phyloP scores from a whole-genome alignment of 2,888 invertebrate genomes.

The Copidosoma aretas region DNA sequence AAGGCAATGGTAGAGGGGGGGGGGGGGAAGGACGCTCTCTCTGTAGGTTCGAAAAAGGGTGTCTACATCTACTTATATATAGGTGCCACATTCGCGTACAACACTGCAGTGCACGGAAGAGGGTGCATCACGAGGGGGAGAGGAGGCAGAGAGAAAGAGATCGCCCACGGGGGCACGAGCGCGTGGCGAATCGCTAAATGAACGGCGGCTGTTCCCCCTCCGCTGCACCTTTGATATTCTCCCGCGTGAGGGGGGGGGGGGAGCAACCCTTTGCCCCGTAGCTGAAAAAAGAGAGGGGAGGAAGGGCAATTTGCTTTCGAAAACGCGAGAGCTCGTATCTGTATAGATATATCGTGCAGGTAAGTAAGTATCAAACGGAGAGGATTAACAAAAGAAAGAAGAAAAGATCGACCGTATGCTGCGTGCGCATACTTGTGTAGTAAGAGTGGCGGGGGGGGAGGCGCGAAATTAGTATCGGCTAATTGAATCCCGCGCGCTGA shows the following conservation, averaged over 20 bases:
- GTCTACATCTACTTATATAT: too few relatives aligned
- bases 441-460: background rate
- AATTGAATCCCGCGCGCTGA: conserved; percentile 33
- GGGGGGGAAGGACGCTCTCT: too few relatives aligned
- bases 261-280: conserved; percentile 20
- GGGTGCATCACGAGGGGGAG: background rate
- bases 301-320: conserved; percentile 28
- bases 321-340: conserved; percentile 9
- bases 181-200: conserved; percentile 54
- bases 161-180: conserved; percentile 45
- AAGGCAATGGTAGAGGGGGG: too few relatives aligned
- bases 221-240: conserved; percentile 2
- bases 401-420: background rate
- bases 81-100: too few relatives aligned
- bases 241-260: too few relatives aligned
- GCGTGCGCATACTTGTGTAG: background rate
- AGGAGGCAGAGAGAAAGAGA: background rate
- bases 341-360: background rate
- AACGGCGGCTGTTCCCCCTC: conserved; percentile 41
- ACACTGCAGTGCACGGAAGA: too few relatives aligned
- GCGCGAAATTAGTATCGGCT: conserved; percentile 34
- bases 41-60: too few relatives aligned
- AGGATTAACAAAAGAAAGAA: background rate
- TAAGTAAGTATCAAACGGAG: too few relatives aligned
- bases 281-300: too few relatives aligned